Evolutionary conservation across 1,140 invertebrate genomes (phyloP).

Genomic region (Drosophila miranda): DNA sequence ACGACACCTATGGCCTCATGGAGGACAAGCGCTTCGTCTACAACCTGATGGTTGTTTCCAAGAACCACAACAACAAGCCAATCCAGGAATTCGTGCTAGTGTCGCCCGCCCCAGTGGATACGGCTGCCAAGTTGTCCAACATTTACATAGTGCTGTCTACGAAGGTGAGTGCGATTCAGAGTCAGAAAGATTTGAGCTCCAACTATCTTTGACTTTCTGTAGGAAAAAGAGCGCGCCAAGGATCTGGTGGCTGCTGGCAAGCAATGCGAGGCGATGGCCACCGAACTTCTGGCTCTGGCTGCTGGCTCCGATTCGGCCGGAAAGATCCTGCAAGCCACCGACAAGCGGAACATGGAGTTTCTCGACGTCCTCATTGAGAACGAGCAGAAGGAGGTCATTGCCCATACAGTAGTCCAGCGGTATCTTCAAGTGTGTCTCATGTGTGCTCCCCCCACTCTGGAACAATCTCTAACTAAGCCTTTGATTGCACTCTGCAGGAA

Average conservation of each 20-base stretch:
- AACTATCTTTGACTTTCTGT: no score
- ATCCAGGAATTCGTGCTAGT: constrained; percentile 98
- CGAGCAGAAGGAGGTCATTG: constrained; percentile 98
- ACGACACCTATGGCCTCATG: constrained; percentile 98
- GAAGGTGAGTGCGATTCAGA: constrained; percentile 84
- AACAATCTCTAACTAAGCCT: background rate
- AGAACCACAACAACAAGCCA: constrained; percentile 97
- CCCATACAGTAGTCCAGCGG: constrained; percentile 93
- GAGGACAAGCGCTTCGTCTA: constrained; percentile 99
- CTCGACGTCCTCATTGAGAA: constrained; percentile 99
- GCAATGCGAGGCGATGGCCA: constrained; percentile 98
- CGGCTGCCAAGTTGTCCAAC: constrained; percentile 98
- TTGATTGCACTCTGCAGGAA: constrained; percentile 85
- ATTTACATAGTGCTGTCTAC: constrained; percentile 94
- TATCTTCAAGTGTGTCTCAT: constrained; percentile 89
- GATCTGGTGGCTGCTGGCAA: constrained; percentile 97
- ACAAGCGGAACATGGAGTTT: constrained; percentile 96
- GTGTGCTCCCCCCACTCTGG: no score
- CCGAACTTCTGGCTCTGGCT: constrained; percentile 96
- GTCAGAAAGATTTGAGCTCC: no score
- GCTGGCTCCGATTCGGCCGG: constrained; percentile 96
- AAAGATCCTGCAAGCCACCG: constrained; percentile 94
- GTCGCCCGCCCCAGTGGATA: constrained; percentile 98
- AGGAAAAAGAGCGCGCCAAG: constrained; percentile 98
- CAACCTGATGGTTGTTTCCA: constrained; percentile 99